Base-by-base conservation (phyloP, 2,888 invertebrate genomes). In the Sesia apiformis region DNA sequence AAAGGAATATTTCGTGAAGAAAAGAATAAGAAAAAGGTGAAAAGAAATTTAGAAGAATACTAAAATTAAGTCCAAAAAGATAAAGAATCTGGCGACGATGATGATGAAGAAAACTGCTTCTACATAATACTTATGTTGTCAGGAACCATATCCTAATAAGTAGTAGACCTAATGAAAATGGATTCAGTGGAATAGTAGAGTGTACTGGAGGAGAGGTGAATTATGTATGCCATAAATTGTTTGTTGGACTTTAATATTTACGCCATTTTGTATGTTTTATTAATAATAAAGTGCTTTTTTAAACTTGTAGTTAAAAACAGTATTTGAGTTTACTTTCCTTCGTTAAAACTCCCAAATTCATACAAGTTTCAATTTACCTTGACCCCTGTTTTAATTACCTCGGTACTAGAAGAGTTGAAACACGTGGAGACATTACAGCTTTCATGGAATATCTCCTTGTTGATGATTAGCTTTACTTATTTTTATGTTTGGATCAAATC, bases 151-250 rank as follows among this genome's bases (percentile, higher is more conserved):
- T 55, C 41, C 55, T 3, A 55, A 55, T 53, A 55, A 23, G 23
- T 23, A 23, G 52, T 52, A 53, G 42, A 53, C 40, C 55, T 40
- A 55, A 55, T 38, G 55, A 49, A 55, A 55, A 40, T 55, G 52
- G 55, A 52, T 55, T 46, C 41, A 41, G 7, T 52, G 51, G 40
- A 49, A 38, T 8, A 23, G 57, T 54, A 55, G 55, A 49, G 39
- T 57, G 54, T 40, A 57, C 53, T 53, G 57, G 23, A 55, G 23
- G 23, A 23, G 23, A 55, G 51, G 51, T 59, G 53, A 49, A 46
- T 49, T 59, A 59, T 51, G 55, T 55, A 51, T 59, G 58, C 55
- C 58, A 59, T 53, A n/a, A n/a, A n/a, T n/a, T n/a, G 56, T 57
- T 55, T 56, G 1, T 6, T 23, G 23, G 23, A 23, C 23, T 23